phyloP scores from a whole-genome alignment of 2,888 invertebrate species.

The Dasysyrphus tricinctus region DNA sequence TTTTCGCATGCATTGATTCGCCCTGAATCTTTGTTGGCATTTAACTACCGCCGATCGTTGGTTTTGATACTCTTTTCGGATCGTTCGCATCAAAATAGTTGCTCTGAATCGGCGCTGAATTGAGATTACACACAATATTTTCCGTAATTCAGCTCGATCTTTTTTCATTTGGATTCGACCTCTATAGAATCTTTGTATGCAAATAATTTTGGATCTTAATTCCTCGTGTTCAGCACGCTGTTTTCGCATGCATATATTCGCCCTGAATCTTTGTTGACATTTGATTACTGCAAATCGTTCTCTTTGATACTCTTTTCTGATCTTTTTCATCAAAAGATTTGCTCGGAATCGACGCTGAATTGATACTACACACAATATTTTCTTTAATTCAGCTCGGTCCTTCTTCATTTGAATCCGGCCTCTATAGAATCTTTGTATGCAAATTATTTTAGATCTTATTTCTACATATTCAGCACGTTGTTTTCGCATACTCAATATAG shows the following conservation, averaged over 20 bases:
- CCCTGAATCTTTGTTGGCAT: conserved; percentile 80
- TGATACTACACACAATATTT: conserved; percentile 80
- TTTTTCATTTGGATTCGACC: conserved; percentile 20
- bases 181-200: conserved; percentile 21
- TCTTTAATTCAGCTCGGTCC: conserved; percentile 28
- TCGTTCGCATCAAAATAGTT: conserved; percentile 72
- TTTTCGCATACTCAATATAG: conserved; percentile 77
- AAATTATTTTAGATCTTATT: conserved; percentile 34
- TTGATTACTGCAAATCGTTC: conserved; percentile 76
- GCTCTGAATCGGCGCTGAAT: conserved; percentile 81
- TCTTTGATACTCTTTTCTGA: conserved; percentile 64
- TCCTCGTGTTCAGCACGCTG: conserved; percentile 72
- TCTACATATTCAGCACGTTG: conserved; percentile 72
- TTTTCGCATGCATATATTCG: conserved; percentile 77
- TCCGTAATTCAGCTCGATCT: conserved; percentile 25
- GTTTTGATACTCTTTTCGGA: conserved; percentile 65
- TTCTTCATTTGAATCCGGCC: conserved; percentile 23
- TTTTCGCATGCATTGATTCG: conserved; percentile 76
- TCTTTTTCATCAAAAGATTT: conserved; percentile 72
- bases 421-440: conserved; percentile 21
- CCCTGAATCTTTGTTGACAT: conserved; percentile 80
- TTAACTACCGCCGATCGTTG: conserved; percentile 76
- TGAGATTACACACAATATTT: conserved; percentile 80
- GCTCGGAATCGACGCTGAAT: conserved; percentile 81
- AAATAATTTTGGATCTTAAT: conserved; percentile 34